A percentile compares a stretch with the other conserved stretches of the same genome.
These are phyloP conservation scores for Odontomyia ornata DNA, from an alignment of 2,888 invertebrate genomes.

Conservation along the genomic window DNA sequence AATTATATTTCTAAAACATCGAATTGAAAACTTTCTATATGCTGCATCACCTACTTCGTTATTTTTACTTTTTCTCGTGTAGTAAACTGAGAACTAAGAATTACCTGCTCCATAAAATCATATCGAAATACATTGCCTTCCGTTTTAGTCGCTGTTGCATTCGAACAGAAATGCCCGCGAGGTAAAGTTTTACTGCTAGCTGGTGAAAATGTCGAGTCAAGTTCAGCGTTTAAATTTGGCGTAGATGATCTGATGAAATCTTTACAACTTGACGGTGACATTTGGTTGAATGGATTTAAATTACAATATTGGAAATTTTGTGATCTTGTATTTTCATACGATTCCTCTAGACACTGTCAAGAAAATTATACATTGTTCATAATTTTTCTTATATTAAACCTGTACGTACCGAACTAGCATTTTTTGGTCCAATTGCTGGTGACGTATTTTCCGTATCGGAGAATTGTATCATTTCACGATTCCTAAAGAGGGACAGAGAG, in stretches of 20 bases:
- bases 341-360: slow-evolving; percentile 65
- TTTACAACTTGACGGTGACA: slow-evolving; percentile 52
- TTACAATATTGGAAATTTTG: slow-evolving; percentile 67
- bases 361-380: slow-evolving; percentile 5
- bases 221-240: slow-evolving; percentile 59
- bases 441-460: slow-evolving; percentile 65
- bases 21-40: too few relatives aligned
- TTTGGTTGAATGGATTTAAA: slow-evolving; percentile 57
- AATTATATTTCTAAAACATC: too few relatives aligned
- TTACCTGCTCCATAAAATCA: slow-evolving; percentile 65
- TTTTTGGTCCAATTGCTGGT: slow-evolving; percentile 62
- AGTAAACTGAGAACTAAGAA: too few relatives aligned
- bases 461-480: slow-evolving; percentile 60
- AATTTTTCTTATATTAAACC: background rate
- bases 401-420: slow-evolving; percentile 57
- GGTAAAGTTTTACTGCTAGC: slow-evolving; percentile 56
- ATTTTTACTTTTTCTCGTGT: too few relatives aligned
- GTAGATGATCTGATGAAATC: slow-evolving; percentile 61
- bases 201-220: slow-evolving; percentile 52
- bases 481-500: slow-evolving; percentile 54
- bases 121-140: slow-evolving; percentile 67
- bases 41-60: too few relatives aligned
- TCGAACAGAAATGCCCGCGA: slow-evolving; percentile 66
- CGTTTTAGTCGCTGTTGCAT: slow-evolving; percentile 66
- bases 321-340: slow-evolving; percentile 77